Evolutionary conservation across 2,888 invertebrate species (phyloP), one percentile per base, ranked within the genome.

Genomic region (Anthrax anthrax): DNA sequence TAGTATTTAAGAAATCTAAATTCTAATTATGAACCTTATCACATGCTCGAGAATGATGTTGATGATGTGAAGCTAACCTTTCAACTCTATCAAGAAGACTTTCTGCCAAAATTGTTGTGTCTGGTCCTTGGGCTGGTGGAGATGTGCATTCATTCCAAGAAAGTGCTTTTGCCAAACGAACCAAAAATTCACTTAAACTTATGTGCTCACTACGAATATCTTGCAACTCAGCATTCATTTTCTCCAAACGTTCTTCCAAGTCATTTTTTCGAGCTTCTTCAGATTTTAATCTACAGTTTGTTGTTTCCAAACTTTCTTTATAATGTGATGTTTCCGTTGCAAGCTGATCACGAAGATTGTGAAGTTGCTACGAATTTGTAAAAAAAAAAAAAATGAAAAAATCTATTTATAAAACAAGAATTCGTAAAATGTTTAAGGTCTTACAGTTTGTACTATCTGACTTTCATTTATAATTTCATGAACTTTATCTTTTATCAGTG

Each of bases 1-100:
- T n/a, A n/a, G n/a, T 14, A 18, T 17, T 19, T 5, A 38, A n/a
- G n/a, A n/a, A n/a, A n/a, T n/a, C n/a, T n/a, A n/a, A n/a, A n/a
- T n/a, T n/a, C n/a, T n/a, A n/a, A n/a, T n/a, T n/a, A 18, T 18
- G n/a, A 29, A 51, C 50, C 48, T 54, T 46, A 45, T 62, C 61
- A 43, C 54, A 53, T 29, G 40, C 18, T 34, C 55, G 57, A 0
- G 43, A 44, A 44, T 58, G 57, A 46, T 63, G 65, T 4, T 65
- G 65, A 39, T 61, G 60, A 36, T 63, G 61, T 1, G 59, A 56
- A 0, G 60, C 47, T 23, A 69, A 47, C 0, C 91, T 89, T 64
- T 92, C 88, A 3, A 88, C 88, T 38, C 91, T 76, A 50, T 88
- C 80, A 47, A 91, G 69, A 49, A 94, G 72, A 42, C 86, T 84